These are phyloP conservation scores for Leptocoma aspasia DNA, from an alignment of 2,113 vertebrate species.

Conservation along the genomic window DNA sequence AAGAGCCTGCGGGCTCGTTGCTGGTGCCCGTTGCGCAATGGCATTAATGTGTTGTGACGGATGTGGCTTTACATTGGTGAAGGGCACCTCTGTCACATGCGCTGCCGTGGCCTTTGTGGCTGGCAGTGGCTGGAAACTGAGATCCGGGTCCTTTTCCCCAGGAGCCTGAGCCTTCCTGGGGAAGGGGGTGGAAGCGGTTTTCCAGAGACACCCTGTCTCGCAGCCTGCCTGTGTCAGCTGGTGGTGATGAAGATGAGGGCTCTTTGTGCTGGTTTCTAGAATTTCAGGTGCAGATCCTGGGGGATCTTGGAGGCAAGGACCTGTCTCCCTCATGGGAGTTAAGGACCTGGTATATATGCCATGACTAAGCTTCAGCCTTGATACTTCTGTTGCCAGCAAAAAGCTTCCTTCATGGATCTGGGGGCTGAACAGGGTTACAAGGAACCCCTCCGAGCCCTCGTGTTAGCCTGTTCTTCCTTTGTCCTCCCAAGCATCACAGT, in stretches of 20 bases:
- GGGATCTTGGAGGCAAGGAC: neutral
- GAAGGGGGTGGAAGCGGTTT: neutral
- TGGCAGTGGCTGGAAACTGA: neutral
- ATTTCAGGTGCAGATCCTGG: neutral
- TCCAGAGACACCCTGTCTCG: neutral
- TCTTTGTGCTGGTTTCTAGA: neutral
- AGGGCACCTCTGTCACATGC: neutral
- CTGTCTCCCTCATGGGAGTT: accelerated
- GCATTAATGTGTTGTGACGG: neutral
- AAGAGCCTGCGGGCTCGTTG: neutral
- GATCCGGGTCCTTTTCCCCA: neutral
- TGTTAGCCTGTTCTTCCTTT: neutral
- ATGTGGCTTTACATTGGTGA: neutral
- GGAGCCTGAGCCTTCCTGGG: neutral
- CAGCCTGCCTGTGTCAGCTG: neutral
- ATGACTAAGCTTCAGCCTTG: neutral
- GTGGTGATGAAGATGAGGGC: neutral
- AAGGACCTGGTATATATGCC: neutral
- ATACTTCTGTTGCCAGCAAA: neutral
- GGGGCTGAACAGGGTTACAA: neutral
- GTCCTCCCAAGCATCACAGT: constrained; percentile 84
- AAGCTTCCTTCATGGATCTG: neutral
- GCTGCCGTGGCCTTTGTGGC: neutral
- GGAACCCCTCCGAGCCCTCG: neutral
- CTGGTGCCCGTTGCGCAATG: neutral